Conservation (phyloP, 2,797 vertebrate species). For the Neosilurus mollespiculum region DNA sequence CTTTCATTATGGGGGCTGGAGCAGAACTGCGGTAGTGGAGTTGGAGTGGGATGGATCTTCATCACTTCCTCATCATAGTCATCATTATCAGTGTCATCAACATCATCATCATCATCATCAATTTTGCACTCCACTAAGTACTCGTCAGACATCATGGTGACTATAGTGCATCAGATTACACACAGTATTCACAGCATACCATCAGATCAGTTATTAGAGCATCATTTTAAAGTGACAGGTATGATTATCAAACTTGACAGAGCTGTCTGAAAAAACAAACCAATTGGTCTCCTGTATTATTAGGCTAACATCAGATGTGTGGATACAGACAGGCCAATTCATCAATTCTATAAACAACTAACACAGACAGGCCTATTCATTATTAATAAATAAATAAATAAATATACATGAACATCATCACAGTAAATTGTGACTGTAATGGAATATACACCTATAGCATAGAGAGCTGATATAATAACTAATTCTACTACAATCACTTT, state of each 20-base stretch:
- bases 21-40: constrained; percentile 63
- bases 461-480: background rate
- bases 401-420: background rate
- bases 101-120: constrained; percentile 58
- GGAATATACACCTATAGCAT: background rate
- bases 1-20: constrained; percentile 55
- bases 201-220: background rate
- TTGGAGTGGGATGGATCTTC: constrained; percentile 64
- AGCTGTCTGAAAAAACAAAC: background rate
- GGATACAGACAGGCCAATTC: background rate
- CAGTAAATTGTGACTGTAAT: background rate
- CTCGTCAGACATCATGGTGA: constrained; percentile 72
- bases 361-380: background rate
- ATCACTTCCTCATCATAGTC: constrained; percentile 49
- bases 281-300: background rate
- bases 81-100: constrained; percentile 57
- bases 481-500: background rate
- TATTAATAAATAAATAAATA: background rate
- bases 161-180: constrained; percentile 13
- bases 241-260: background rate
- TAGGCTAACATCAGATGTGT: background rate
- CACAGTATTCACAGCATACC: background rate
- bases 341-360: constrained; percentile 7
- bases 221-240: background rate
- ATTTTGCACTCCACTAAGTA: constrained; percentile 74